phyloP scores from a whole-genome alignment of 2,113 vertebrate species.

The Daubentonia madagascariensis region DNA sequence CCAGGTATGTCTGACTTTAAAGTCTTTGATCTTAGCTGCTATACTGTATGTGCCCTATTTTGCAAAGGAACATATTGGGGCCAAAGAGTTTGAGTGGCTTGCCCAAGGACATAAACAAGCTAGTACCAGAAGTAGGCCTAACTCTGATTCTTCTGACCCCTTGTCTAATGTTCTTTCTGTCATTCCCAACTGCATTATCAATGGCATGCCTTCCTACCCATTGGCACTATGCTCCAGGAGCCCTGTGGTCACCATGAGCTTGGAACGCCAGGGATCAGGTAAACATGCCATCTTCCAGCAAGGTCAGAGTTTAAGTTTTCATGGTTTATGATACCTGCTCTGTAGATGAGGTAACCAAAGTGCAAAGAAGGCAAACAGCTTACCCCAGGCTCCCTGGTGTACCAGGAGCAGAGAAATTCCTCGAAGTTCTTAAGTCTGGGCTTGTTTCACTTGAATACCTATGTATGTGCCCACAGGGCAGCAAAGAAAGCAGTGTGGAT shows the following conservation, averaged over 20 bases:
- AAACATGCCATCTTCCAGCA: constrained; percentile 27
- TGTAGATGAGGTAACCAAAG: constrained; percentile 47
- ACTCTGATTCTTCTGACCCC: not conserved
- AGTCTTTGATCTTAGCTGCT: not conserved
- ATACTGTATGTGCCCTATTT: not conserved
- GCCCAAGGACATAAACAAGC: not conserved
- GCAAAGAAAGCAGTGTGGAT: constrained; percentile 49
- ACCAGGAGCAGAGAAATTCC: constrained; percentile 65
- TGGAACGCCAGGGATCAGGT: not conserved
- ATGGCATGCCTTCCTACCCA: not conserved
- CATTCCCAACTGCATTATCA: not conserved
- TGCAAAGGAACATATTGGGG: constrained; percentile 31
- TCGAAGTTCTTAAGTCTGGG: constrained; percentile 67
- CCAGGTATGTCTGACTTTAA: not conserved
- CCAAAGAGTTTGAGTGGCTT: constrained; percentile 14
- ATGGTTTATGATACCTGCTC: constrained; percentile 13
- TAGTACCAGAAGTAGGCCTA: constrained; percentile 20
- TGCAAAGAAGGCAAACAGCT: constrained; percentile 52
- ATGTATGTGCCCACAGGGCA: constrained; percentile 44
- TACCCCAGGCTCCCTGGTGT: constrained; percentile 25
- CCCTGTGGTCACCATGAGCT: not conserved
- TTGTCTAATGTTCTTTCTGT: not conserved
- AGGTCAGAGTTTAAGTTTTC: constrained; percentile 23
- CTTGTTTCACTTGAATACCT: constrained; percentile 64
- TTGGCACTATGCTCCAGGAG: not conserved